These are phyloP conservation scores for Melinaea menophilus DNA, from an alignment of 2,888 invertebrate genomes.

Conservation along the genomic window DNA sequence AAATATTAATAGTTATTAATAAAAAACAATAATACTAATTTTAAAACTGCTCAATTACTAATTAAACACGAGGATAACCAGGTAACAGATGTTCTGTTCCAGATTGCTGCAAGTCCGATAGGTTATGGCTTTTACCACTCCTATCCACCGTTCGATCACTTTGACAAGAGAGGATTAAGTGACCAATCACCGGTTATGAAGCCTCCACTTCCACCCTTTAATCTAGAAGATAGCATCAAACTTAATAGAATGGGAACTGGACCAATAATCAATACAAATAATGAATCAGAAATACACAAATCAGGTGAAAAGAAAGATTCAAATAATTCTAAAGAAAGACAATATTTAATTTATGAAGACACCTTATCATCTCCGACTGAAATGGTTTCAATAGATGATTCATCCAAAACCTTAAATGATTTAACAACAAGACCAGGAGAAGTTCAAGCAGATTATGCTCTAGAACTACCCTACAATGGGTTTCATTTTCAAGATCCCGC, in stretches of 20 bases:
- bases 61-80: conserved; percentile 55
- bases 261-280: neutral
- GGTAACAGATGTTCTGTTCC: conserved; percentile 74
- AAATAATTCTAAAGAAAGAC: conserved; percentile 31
- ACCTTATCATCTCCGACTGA: conserved; percentile 38
- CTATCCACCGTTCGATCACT: conserved; percentile 70
- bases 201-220: conserved; percentile 48
- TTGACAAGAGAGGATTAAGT: conserved; percentile 62
- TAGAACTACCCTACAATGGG: conserved; percentile 71
- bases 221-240: conserved; percentile 28
- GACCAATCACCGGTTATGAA: conserved; percentile 51
- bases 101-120: conserved; percentile 84
- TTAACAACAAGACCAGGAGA: conserved; percentile 64
- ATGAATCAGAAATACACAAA: conserved; percentile 4
- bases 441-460: conserved; percentile 68
- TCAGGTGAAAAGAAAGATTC: neutral
- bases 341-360: conserved; percentile 55
- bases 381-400: conserved; percentile 53
- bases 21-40: conserved; percentile 27
- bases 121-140: conserved; percentile 86
- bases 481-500: conserved; percentile 74
- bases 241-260: conserved; percentile 32
- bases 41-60: conserved; percentile 56
- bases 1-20: conserved; percentile 12
- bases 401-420: conserved; percentile 49